These are phyloP conservation scores for Amiota communis DNA, from an alignment of 2,888 invertebrate genomes.

Conservation along the genomic window DNA sequence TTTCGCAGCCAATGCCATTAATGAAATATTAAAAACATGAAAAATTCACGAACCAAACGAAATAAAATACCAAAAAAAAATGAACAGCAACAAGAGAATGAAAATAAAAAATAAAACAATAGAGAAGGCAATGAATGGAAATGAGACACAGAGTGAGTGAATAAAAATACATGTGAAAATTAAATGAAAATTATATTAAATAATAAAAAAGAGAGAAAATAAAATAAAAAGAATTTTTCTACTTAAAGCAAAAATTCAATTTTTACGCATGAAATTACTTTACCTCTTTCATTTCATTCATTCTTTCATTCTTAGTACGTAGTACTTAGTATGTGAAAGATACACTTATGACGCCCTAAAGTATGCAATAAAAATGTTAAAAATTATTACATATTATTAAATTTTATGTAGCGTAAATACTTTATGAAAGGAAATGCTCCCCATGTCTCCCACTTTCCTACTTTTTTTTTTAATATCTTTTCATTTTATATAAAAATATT, in stretches of 20 bases:
- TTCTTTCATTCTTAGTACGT: too few relatives aligned
- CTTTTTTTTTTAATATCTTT: constrained; percentile 1
- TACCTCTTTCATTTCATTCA: too few relatives aligned
- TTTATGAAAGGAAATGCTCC: constrained; percentile 52
- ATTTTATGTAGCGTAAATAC: constrained; percentile 72
- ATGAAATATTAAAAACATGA: constrained; percentile 64
- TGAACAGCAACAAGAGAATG: neutral
- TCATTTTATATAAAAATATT: constrained; percentile 15
- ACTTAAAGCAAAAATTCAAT: too few relatives aligned
- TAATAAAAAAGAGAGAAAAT: too few relatives aligned
- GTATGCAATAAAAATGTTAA: constrained; percentile 57
- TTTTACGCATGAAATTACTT: too few relatives aligned
- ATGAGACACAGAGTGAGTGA: constrained; percentile 28
- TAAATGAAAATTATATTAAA: neutral
- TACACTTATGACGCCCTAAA: constrained; percentile 24
- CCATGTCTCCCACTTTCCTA: constrained; percentile 11
- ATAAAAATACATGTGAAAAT: constrained; percentile 36
- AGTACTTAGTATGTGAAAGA: too few relatives aligned
- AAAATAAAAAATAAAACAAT: neutral
- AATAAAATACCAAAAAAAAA: constrained; percentile 28
- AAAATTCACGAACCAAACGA: constrained; percentile 34
- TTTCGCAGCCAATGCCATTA: constrained; percentile 64
- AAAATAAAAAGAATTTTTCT: too few relatives aligned
- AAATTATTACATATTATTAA: constrained; percentile 70
- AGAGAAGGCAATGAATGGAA: neutral